phyloP scores from a whole-genome alignment of 2,113 vertebrate species.

The Ptilonorhynchus violaceus region DNA sequence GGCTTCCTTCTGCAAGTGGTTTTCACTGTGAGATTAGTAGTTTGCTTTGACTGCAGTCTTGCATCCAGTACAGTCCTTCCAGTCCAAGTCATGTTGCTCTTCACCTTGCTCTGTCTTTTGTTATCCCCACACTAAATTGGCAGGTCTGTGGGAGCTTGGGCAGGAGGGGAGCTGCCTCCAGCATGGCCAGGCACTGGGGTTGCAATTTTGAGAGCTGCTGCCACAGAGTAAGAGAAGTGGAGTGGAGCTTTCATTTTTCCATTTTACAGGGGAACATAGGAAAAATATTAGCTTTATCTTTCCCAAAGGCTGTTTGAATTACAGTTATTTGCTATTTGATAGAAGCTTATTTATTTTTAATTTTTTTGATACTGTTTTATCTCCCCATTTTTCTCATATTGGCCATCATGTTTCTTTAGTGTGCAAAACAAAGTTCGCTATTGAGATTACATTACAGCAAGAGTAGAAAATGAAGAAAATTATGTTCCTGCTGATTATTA shows the following conservation, averaged over 20 bases:
- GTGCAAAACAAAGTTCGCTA: background rate
- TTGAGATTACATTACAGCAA: background rate
- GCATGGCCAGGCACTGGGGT: background rate
- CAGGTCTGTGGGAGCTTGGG: background rate
- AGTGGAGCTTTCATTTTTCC: background rate
- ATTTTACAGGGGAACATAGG: background rate
- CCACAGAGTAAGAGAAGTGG: accelerated
- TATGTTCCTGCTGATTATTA: constrained; percentile 26
- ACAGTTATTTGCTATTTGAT: background rate
- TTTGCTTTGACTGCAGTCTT: background rate
- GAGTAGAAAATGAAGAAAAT: constrained; percentile 25
- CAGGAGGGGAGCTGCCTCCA: background rate
- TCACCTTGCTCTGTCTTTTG: background rate
- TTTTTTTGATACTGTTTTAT: background rate
- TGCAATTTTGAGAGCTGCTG: background rate
- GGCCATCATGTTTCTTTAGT: background rate
- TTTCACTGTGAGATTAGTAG: accelerated
- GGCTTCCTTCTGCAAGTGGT: background rate
- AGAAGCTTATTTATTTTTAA: background rate
- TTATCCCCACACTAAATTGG: accelerated
- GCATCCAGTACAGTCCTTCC: background rate
- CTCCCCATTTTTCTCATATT: background rate
- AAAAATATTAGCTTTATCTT: background rate
- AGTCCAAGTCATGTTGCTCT: background rate
- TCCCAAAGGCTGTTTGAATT: background rate